Evolutionary conservation across 2,113 vertebrate species (phyloP), one percentile per base, ranked within the genome.

Genomic region (Ibidorhyncha struthersii): DNA sequence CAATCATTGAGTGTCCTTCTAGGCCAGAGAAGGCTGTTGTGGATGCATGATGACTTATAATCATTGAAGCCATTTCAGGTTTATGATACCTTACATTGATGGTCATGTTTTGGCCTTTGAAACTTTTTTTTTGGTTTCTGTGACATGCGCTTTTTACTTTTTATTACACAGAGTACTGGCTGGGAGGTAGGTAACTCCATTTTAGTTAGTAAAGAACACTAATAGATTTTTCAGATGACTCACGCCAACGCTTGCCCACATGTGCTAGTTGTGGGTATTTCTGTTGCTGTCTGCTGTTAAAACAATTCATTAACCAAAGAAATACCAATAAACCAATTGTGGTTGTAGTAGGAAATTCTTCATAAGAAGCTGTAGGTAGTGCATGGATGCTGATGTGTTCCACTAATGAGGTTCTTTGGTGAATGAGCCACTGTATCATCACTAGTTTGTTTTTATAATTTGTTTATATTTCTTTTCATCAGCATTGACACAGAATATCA

Each of bases 101-200:
- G 91, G 97, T 96, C 95, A 53, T 97, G 84, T 93, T 98, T 97
- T 98, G 97, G 87, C 97, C 93, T 98, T 97, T 98, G 87, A 94
- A 97, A 80, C 90, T 86, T 82, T 94, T 82, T 97, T 97, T 97
- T 94, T 95, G 72, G 96, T 96, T 96, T 96, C 96, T 98, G 98
- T 98, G 98, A 98, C 98, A 97, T 98, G 98, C 94, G 97, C 97
- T 98, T 98, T 99, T 98, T 98, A 98, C 97, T 98, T 99, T 99
- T 98, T 99, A 97, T 99, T 98, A 99, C 98, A 99, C 99, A 99
- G 99, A 99, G 99, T 98, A 99, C 99, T 99, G 99, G 99, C 99
- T 99, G 99, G 99, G 99, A 99, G 99, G 99, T 99, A 99, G 99
- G 99, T 99, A 98, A 98, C 85, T 97, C 93, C 96, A 78, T 97